Evolutionary conservation across 2,113 vertebrate species (phyloP).

Genomic region (Accipiter virgatus): DNA sequence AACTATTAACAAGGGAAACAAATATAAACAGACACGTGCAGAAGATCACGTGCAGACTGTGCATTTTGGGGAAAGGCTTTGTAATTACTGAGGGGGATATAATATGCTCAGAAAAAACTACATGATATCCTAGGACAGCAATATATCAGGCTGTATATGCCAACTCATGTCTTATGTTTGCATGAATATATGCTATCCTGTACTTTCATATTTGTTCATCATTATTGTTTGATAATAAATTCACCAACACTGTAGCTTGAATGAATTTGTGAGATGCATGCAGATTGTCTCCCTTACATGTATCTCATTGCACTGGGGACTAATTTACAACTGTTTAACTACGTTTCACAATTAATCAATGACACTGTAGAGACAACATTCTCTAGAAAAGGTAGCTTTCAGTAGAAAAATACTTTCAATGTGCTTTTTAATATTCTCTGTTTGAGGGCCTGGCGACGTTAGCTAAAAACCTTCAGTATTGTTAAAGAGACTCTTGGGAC

Average conservation of each 20-base stretch:
- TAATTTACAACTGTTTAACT: not conserved
- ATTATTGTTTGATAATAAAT: not conserved
- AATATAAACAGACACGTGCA: accelerated
- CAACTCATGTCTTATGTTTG: not conserved
- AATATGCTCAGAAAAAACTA: not conserved
- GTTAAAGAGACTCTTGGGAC: not conserved
- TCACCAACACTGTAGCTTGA: not conserved
- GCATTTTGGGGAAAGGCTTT: not conserved
- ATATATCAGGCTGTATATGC: not conserved
- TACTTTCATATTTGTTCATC: not conserved
- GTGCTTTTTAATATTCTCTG: not conserved
- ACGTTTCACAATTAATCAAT: not conserved
- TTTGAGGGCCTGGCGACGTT: not conserved
- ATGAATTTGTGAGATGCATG: not conserved
- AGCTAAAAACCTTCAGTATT: not conserved
- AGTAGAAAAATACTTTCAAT: not conserved
- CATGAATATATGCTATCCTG: not conserved
- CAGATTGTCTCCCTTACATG: not conserved
- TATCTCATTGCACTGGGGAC: not conserved
- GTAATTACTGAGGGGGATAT: not conserved
- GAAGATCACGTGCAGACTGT: accelerated
- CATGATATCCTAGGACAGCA: not conserved
- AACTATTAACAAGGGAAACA: not conserved
- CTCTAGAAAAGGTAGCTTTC: not conserved
- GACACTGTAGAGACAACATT: not conserved